Evolutionary conservation across 2,888 invertebrate genomes (phyloP).

Genomic region (Aspidiotus rigidus): DNA sequence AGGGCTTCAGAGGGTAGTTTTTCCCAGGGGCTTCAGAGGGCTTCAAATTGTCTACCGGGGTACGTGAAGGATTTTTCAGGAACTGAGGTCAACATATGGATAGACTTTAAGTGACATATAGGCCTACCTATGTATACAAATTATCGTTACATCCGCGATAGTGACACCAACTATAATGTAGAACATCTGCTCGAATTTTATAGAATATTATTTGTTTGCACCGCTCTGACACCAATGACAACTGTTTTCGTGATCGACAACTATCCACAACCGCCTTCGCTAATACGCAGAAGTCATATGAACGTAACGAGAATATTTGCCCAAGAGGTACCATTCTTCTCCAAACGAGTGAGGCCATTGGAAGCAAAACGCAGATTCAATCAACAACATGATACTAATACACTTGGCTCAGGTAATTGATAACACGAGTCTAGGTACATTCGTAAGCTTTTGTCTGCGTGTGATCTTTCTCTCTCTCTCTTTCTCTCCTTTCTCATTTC

Average conservation of each 20-base stretch:
- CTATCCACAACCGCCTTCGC: neutral
- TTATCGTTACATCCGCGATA: no score
- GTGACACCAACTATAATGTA: no score
- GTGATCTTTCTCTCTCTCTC: no score
- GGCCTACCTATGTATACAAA: no score
- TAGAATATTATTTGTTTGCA: constrained; percentile 15
- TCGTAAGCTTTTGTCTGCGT: no score
- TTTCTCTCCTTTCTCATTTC: no score
- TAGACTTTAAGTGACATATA: no score
- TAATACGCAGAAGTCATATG: constrained; percentile 23
- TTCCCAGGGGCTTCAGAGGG: no score
- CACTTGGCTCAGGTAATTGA: neutral
- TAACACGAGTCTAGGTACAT: neutral
- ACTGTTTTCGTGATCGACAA: constrained; percentile 9
- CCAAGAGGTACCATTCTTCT: constrained; percentile 15
- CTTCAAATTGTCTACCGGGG: no score
- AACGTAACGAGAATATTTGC: constrained; percentile 20
- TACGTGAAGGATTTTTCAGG: no score
- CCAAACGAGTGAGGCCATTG: constrained; percentile 21
- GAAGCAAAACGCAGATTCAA: constrained; percentile 21
- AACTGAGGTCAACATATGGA: no score
- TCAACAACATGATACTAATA: constrained; percentile 10
- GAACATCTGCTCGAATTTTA: neutral
- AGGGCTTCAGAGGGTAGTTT: no score
- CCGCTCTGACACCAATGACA: constrained; percentile 13